phyloP scores from a whole-genome alignment of 2,113 vertebrate genomes.

The Paracyprichromis sp. region DNA sequence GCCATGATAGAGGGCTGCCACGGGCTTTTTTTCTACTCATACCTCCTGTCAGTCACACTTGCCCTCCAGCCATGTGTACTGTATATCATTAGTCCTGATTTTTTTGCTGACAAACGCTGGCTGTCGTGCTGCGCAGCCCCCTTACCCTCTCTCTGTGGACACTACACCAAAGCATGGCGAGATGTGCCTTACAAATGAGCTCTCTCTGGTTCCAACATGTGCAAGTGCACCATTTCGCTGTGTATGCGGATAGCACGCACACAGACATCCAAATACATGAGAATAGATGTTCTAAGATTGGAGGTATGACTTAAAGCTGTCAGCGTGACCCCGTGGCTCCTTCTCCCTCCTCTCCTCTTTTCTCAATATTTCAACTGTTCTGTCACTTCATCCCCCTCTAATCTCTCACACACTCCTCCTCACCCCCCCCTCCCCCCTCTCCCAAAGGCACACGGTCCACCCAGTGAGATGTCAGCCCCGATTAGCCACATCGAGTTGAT shows the following conservation, averaged over 20 bases:
- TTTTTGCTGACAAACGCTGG: slow-evolving; percentile 68
- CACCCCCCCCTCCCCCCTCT: neutral
- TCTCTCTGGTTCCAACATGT: slow-evolving; percentile 20
- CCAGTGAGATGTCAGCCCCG: slow-evolving; percentile 32
- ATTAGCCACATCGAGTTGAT: slow-evolving; percentile 34
- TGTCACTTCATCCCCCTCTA: slow-evolving; percentile 22
- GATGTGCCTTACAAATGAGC: slow-evolving; percentile 72
- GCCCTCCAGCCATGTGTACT: slow-evolving; percentile 51
- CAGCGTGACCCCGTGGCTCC: slow-evolving; percentile 31
- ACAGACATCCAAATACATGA: neutral
- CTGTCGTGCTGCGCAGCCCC: slow-evolving; percentile 46
- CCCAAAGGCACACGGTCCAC: slow-evolving; percentile 24
- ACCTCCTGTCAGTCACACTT: slow-evolving; percentile 64
- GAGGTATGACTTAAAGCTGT: slow-evolving; percentile 38
- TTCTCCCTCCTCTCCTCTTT: neutral
- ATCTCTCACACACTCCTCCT: slow-evolving; percentile 9
- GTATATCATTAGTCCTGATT: slow-evolving; percentile 71
- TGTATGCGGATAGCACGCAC: neutral
- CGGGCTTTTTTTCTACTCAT: slow-evolving; percentile 40
- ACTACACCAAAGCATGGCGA: slow-evolving; percentile 20
- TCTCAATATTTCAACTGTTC: slow-evolving; percentile 35
- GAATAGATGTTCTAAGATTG: slow-evolving; percentile 22
- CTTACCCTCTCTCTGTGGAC: slow-evolving; percentile 42
- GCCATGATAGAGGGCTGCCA: slow-evolving; percentile 47
- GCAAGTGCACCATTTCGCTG: slow-evolving; percentile 22